Base-by-base conservation (phyloP, 2,888 invertebrate species). In the Platycnemis pennipes region DNA sequence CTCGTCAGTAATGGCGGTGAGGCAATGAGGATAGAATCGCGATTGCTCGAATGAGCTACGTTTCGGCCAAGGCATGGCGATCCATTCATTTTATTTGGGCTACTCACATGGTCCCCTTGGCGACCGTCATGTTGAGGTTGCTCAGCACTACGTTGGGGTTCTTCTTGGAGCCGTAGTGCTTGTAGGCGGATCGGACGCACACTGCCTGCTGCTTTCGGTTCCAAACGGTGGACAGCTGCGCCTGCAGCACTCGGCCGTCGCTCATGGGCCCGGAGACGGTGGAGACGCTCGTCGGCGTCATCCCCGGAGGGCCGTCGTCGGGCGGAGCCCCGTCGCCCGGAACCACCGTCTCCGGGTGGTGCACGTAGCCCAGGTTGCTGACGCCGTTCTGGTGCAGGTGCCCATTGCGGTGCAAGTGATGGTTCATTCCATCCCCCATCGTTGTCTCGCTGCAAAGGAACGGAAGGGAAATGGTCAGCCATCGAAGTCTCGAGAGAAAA, bases 101-200 rank as follows among this genome's bases (percentile, higher is more conserved):
- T 96, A 98, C 98, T 99, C 97, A 99, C 99, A 99, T 99, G 95
- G 99, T 98, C 96, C 99, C 99, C 96, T 99, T 99, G 95, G 98
- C 98, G 95, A 99, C 99, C 94, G 99, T 99, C 98, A 99, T 99
- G 97, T 98, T 98, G 95, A 99, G 97, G 96, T 99, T 98, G 96
- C 98, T 98, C 95, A 99, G 97, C 88, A 99, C 99, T 95, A 98
- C 98, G 96, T 98, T 98, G 94, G 98, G 98, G 95, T 98, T 98
- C 96, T 98, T 98, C 96, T 98, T 98, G 95, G 98, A 98, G 95
- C 99, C 99, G 96, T 99, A 99, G 95, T 98, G 98, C 96, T 99
- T 99, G 97, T 98, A 98, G 56, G 99, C 98, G 96, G 98, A 98
- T 95, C 98, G 97, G 95, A 99, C 98, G 96, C 98, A 98, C 94